Evolutionary conservation across 2,797 vertebrate species (phyloP).

Genomic region (Gambelia wislizenii): DNA sequence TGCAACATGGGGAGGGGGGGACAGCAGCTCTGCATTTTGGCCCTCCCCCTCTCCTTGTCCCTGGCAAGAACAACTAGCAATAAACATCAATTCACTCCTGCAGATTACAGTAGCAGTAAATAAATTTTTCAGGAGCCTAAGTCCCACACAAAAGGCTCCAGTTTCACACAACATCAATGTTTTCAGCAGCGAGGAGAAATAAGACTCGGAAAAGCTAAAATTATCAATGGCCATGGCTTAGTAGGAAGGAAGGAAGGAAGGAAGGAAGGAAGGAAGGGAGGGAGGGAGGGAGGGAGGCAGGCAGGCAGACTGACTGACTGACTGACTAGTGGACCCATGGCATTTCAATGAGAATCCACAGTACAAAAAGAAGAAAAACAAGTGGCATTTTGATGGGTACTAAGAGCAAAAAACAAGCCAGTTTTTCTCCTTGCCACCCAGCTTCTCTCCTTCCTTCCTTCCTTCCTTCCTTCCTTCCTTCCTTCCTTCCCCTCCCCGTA

Average conservation of each 20-base stretch:
- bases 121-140: conserved; percentile 82
- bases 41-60: conserved; percentile 28
- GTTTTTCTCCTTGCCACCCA: neutral
- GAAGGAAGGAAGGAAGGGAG: neutral
- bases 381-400: neutral
- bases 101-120: conserved; percentile 78
- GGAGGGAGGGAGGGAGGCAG: neutral
- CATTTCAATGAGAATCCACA: conserved; percentile 31
- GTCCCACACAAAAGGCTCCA: conserved; percentile 78
- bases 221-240: conserved; percentile 72
- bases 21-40: conserved; percentile 71
- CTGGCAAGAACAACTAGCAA: conserved; percentile 74
- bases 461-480: too few species aligned
- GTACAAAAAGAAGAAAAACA: neutral
- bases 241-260: neutral
- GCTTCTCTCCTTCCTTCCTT: too few species aligned
- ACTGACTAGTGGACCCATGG: conserved; percentile 16
- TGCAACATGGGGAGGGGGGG: conserved; percentile 25
- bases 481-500: too few species aligned
- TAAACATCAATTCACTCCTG: conserved; percentile 80
- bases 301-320: too few species aligned
- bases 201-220: conserved; percentile 71
- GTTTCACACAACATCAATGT: conserved; percentile 78
- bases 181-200: conserved; percentile 73
- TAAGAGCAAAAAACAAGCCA: too few species aligned